These are phyloP conservation scores for Dorcus hopei DNA, from an alignment of 2,888 invertebrate species.

Conservation along the genomic window DNA sequence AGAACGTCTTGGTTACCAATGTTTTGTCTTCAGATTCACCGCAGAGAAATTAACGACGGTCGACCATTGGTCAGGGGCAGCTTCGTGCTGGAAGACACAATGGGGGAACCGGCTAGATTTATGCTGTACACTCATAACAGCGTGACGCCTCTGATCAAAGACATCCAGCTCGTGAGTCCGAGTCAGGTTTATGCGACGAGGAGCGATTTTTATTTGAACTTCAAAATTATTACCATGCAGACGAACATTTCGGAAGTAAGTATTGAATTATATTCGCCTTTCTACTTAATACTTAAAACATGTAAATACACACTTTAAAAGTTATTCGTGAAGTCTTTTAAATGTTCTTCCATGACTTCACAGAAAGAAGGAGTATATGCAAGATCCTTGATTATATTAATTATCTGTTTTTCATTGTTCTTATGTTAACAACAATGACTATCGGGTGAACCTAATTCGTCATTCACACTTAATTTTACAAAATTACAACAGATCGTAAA, in stretches of 20 bases:
- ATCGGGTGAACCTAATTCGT: too few species aligned
- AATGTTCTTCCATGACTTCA: neutral
- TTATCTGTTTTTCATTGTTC: too few species aligned
- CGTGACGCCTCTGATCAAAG: constrained; percentile 53
- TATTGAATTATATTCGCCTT: neutral
- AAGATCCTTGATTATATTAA: too few species aligned
- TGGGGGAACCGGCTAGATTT: constrained; percentile 54
- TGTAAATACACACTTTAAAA: too few species aligned
- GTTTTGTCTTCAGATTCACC: constrained; percentile 47
- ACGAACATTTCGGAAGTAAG: constrained; percentile 53
- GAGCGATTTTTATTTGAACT: constrained; percentile 51
- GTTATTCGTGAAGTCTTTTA: too few species aligned
- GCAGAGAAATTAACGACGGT: constrained; percentile 49
- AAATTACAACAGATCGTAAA: too few species aligned
- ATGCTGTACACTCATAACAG: constrained; percentile 54
- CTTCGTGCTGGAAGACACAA: constrained; percentile 54
- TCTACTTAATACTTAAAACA: too few species aligned
- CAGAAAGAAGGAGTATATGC: neutral
- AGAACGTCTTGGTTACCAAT: neutral
- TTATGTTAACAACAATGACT: too few species aligned
- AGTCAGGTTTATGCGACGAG: constrained; percentile 48
- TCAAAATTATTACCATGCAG: constrained; percentile 53
- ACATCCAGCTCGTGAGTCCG: constrained; percentile 52
- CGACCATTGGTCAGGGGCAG: constrained; percentile 53
- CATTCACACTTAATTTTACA: too few species aligned